These are phyloP conservation scores for Monochamus saltuarius DNA, from an alignment of 1,140 invertebrate species.

Conservation along the genomic window DNA sequence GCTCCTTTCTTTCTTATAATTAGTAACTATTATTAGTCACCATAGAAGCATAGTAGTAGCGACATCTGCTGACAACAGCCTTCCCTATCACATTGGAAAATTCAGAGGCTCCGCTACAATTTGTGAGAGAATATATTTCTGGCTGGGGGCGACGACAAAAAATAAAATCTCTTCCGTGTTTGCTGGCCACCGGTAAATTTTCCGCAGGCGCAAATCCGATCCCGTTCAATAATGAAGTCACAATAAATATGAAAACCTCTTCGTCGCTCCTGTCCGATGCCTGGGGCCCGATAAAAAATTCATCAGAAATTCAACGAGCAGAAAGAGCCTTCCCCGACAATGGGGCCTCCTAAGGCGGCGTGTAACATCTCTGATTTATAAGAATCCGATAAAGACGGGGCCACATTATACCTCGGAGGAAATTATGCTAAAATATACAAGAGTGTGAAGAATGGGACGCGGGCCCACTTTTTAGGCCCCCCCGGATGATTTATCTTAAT, in stretches of 20 bases:
- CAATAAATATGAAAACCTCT: slow-evolving; percentile 6
- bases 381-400: slow-evolving; percentile 14
- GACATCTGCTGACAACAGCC: no score
- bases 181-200: no score
- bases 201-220: no score
- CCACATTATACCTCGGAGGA: slow-evolving; percentile 6
- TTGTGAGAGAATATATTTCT: neutral
- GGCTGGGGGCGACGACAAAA: no score
- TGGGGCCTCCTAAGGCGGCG: neutral
- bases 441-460: slow-evolving; percentile 11
- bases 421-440: slow-evolving; percentile 19
- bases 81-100: no score
- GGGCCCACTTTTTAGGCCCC: neutral
- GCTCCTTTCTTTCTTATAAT: no score
- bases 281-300: slow-evolving; percentile 2
- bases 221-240: neutral
- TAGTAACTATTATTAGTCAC: no score
- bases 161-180: no score
- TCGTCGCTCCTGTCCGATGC: neutral
- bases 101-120: no score
- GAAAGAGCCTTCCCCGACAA: slow-evolving; percentile 9
- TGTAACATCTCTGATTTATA: slow-evolving; percentile 17
- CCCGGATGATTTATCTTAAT: slow-evolving; percentile 16
- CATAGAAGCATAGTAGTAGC: no score
- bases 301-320: slow-evolving; percentile 12